These are phyloP conservation scores for Ferdinandea cuprea DNA, from an alignment of 2,888 invertebrate species.

Conservation along the genomic window DNA sequence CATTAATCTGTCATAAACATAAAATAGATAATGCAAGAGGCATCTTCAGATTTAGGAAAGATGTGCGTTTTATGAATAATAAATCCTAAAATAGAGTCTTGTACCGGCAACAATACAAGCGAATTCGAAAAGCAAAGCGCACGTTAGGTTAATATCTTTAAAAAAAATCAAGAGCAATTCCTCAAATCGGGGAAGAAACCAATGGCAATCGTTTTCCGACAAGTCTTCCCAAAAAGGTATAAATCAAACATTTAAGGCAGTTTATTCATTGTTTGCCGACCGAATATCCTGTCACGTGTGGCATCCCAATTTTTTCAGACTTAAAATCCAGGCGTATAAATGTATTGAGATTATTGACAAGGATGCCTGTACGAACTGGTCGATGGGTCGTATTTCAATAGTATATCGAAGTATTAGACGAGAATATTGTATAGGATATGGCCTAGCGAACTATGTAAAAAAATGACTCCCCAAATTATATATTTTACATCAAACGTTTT, in stretches of 20 bases:
- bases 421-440: background rate
- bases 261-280: background rate
- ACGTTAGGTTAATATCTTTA: background rate
- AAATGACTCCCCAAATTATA: too few species aligned
- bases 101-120: slow-evolving; percentile 5
- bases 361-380: background rate
- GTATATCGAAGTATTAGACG: background rate
- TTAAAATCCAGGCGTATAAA: background rate
- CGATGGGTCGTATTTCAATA: slow-evolving; percentile 3
- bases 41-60: slow-evolving; percentile 8
- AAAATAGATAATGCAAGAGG: too few species aligned
- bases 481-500: too few species aligned
- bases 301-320: background rate
- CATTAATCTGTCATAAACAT: slow-evolving; percentile 3
- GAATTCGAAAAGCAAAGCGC: background rate
- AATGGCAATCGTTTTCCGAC: slow-evolving; percentile 12
- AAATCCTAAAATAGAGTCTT: slow-evolving; percentile 17
- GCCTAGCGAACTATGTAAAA: too few species aligned
- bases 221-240: background rate
- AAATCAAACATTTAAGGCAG: slow-evolving; percentile 38
- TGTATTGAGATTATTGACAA: slow-evolving; percentile 12
- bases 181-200: slow-evolving; percentile 4
- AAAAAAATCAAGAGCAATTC: slow-evolving; percentile 3
- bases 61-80: slow-evolving; percentile 44
- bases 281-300: slow-evolving; percentile 11